These are phyloP conservation scores for Grallaria varia DNA, from an alignment of 2,113 vertebrate species.

Conservation along the genomic window DNA sequence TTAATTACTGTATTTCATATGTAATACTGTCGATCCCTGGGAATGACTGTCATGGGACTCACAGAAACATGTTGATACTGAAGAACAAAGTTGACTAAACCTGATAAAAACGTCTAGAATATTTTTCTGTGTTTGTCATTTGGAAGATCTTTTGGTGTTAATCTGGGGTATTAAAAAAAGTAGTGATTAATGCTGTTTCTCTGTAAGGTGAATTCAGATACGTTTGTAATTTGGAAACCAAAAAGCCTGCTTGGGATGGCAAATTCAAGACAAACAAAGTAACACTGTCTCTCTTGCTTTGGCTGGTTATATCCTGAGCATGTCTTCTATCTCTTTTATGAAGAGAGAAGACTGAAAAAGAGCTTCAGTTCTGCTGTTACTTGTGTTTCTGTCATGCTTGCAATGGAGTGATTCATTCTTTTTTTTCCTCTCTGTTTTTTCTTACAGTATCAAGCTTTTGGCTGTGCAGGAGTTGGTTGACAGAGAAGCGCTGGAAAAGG, in stretches of 20 bases:
- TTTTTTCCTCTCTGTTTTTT: constrained; percentile 28
- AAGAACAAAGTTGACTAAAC: neutral
- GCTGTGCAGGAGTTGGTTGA: constrained; percentile 93
- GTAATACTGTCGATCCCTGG: neutral
- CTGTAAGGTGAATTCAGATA: neutral
- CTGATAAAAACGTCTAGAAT: neutral
- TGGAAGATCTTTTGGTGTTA: neutral
- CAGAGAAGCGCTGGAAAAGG: constrained; percentile 92
- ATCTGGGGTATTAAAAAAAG: neutral
- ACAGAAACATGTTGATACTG: neutral
- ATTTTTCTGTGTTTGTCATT: neutral
- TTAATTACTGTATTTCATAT: neutral
- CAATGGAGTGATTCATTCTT: neutral
- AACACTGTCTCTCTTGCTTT: neutral
- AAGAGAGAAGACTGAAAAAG: neutral
- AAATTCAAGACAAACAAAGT: neutral
- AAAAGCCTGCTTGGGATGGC: neutral
- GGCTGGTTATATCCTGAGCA: neutral
- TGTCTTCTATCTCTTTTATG: neutral
- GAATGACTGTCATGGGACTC: neutral
- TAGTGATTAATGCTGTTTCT: neutral
- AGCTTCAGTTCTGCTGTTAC: neutral
- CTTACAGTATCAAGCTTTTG: constrained; percentile 90
- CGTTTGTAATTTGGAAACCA: neutral
- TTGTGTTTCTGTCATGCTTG: neutral